These are phyloP conservation scores for Thermophis baileyi DNA, from an alignment of 2,113 vertebrate genomes.

Conservation along the genomic window DNA sequence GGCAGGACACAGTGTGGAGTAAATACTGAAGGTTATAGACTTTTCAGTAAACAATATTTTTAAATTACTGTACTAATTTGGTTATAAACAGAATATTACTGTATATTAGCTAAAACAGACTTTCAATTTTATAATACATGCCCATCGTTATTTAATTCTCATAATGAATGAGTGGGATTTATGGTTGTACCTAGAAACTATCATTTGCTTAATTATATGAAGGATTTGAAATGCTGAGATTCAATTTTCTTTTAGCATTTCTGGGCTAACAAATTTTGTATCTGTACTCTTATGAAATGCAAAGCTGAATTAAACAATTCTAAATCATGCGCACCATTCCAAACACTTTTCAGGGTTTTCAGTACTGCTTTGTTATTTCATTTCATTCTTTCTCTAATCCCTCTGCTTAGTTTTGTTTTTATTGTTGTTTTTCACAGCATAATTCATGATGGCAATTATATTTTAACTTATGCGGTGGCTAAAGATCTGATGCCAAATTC, in stretches of 20 bases:
- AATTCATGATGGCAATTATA: background rate
- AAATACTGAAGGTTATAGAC: slow-evolving; percentile 33
- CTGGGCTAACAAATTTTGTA: background rate
- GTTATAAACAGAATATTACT: slow-evolving; percentile 27
- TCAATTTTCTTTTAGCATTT: background rate
- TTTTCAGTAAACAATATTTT: slow-evolving; percentile 26
- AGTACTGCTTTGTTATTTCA: background rate
- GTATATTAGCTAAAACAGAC: slow-evolving; percentile 36
- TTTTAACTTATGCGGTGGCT: background rate
- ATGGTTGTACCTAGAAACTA: background rate
- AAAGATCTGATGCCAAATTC: background rate
- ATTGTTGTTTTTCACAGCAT: background rate
- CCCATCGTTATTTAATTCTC: background rate
- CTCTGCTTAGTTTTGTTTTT: background rate
- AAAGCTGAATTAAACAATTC: background rate
- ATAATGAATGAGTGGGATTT: background rate
- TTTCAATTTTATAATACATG: background rate
- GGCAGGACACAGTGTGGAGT: slow-evolving; percentile 23
- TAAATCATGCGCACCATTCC: background rate
- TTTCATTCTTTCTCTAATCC: background rate
- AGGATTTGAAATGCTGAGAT: background rate
- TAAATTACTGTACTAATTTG: slow-evolving; percentile 14
- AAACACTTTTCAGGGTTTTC: background rate
- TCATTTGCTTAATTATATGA: background rate
- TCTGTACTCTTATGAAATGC: background rate